Base-by-base conservation (phyloP, 2,113 vertebrate species). In the Neotoma lepida region DNA sequence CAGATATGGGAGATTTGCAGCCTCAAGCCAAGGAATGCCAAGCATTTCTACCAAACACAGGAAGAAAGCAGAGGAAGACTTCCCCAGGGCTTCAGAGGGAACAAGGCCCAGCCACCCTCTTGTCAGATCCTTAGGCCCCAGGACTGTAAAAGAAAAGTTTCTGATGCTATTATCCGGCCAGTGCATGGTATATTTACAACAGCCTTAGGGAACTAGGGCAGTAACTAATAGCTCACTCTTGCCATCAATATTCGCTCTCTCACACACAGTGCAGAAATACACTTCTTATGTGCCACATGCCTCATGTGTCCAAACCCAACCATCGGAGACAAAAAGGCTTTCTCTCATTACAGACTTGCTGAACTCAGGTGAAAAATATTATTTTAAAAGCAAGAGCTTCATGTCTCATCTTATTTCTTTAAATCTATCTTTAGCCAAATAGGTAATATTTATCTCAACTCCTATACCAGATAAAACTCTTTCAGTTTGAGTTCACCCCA, bases 401-500 rank as follows among this genome's bases (percentile, higher is more conserved):
- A 86, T 46, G 89, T 86, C 88, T 70, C 41, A 41, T 70, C 5
- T 13, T 89, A 17, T 85, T 63, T 77, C 88, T 39, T n/a, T n/a
- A n/a, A n/a, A 78, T 39, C 9, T 54, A 6, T 86, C 17, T 71
- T 71, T 13, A 35, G 13, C 1, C 18, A n/a, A 89, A 71, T 61
- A 41, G 20, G 39, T 68, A 12, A 28, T 51, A 81, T 56, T 93
- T 94, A 41, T 76, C 17, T 86, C 26, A 68, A 61, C 15, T 68
- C 12, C 35, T 76, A 0, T 80, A 33, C 71, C 26, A 86, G 33
- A 86, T 94, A 78, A 93, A 93, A 82, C 5, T 44, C 49, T 95
- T 85, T 89, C 54, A 90, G 86, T 95, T 86, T 92, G 24, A 93
- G 88, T 91, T 94, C 39, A 78, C 28, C 39, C 13, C 6, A 71